phyloP scores from a whole-genome alignment of 2,113 vertebrate species.

The Gobiocypris rarus region DNA sequence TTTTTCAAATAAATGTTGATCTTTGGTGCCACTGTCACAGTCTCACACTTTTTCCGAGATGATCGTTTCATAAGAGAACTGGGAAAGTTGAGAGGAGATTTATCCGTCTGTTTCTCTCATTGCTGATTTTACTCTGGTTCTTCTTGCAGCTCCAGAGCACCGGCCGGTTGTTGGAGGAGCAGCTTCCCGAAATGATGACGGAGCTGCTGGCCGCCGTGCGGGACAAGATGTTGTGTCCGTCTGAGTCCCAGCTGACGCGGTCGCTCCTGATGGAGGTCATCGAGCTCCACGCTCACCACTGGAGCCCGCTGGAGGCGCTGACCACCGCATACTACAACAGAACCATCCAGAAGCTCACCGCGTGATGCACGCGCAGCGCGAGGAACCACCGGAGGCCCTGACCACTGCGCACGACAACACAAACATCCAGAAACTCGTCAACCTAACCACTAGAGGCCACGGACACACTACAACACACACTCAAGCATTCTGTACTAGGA shows the following conservation, averaged over 20 bases:
- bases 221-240: conserved; percentile 97
- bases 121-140: neutral
- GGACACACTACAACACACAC: neutral
- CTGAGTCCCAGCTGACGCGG: conserved; percentile 91
- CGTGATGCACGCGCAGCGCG: conserved; percentile 72
- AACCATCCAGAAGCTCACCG: conserved; percentile 98
- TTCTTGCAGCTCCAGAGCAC: conserved; percentile 89
- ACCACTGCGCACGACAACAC: neutral
- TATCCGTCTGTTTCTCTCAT: neutral
- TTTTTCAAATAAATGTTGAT: neutral
- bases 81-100: neutral
- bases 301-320: conserved; percentile 92
- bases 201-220: conserved; percentile 90
- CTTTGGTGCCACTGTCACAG: neutral
- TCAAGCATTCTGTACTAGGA: neutral
- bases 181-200: conserved; percentile 97
- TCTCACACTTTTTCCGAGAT: neutral
- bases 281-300: conserved; percentile 95
- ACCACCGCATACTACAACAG: conserved; percentile 99
- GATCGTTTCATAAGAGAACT: neutral
- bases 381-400: neutral
- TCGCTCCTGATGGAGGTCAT: conserved; percentile 98
- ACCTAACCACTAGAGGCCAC: neutral
- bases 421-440: neutral
- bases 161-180: conserved; percentile 92